Conservation (phyloP, 1,140 invertebrate species). For the Zaprionus vittiger region DNA sequence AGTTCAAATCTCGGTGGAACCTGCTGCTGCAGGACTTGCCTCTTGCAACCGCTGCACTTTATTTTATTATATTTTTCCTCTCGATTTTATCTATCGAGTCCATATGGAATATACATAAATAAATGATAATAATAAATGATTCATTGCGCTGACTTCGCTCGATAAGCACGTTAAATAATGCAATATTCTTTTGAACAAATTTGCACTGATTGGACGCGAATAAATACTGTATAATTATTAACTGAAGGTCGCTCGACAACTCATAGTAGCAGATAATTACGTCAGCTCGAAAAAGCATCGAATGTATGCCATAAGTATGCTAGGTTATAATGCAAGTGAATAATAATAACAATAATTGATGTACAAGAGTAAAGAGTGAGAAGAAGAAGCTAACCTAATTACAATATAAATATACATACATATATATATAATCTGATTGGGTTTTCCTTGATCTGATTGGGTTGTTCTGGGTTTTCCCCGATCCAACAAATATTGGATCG, state of each 20-base stretch:
- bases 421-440: too few species aligned
- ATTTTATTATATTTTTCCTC: not conserved
- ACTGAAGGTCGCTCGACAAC: not conserved
- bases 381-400: not conserved
- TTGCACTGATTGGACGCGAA: not conserved
- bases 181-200: not conserved
- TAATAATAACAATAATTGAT: not conserved
- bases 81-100: not conserved
- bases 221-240: slow-evolving; percentile 7
- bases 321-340: not conserved
- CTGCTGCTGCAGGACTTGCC: slow-evolving; percentile 73
- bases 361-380: too few species aligned
- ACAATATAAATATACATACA: not conserved
- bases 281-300: not conserved
- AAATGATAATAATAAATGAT: not conserved
- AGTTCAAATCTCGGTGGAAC: slow-evolving; percentile 94
- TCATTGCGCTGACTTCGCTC: slow-evolving; percentile 7
- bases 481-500: too few species aligned
- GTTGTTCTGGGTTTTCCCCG: too few species aligned
- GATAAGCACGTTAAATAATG: slow-evolving; percentile 24
- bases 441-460: too few species aligned
- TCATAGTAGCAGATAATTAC: slow-evolving; percentile 2
- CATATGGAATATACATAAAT: not conserved
- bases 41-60: not conserved
- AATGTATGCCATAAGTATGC: slow-evolving; percentile 15